A percentile compares a stretch with the other conserved stretches of the same genome.
phyloP scores from a whole-genome alignment of 2,797 vertebrate genomes.

The Sarcophilus harrisii region DNA sequence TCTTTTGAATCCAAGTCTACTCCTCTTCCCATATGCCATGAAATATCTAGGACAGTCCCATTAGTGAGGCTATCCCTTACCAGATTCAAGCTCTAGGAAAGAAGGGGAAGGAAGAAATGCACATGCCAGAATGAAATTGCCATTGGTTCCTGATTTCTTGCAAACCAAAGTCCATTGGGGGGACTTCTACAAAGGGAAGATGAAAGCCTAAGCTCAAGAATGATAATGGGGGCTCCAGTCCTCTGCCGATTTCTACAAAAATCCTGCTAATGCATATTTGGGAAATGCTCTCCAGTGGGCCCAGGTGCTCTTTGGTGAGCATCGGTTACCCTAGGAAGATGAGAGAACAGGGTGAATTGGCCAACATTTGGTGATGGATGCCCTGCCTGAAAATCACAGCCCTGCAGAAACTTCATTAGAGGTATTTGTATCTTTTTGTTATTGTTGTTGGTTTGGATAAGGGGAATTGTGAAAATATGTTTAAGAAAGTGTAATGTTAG shows the following conservation, averaged over 20 bases:
- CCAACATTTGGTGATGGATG: not conserved
- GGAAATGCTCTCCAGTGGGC: constrained; percentile 41
- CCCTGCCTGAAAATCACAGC: not conserved
- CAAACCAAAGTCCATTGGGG: not conserved
- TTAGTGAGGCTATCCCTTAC: not conserved
- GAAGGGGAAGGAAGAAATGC: not conserved
- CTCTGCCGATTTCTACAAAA: constrained; percentile 12
- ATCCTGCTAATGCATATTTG: constrained; percentile 54
- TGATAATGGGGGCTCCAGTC: not conserved
- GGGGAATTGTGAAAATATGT: not conserved
- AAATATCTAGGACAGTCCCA: not conserved
- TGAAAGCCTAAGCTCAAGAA: constrained; percentile 29
- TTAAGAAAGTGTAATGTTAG: not conserved
- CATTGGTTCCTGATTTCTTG: not conserved
- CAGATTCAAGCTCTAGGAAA: not conserved
- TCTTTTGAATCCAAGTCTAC: not conserved
- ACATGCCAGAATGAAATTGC: not conserved
- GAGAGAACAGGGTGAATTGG: constrained; percentile 33
- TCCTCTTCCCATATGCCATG: not conserved
- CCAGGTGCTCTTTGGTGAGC: not conserved
- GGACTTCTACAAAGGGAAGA: not conserved
- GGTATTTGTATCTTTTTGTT: not conserved
- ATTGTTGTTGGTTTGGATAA: constrained; percentile 16
- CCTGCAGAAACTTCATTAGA: not conserved
- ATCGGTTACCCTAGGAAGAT: not conserved